Evolutionary conservation across 2,888 invertebrate genomes (phyloP), one percentile per base, ranked within the genome.

Genomic region (Drosophila aldrichi): DNA sequence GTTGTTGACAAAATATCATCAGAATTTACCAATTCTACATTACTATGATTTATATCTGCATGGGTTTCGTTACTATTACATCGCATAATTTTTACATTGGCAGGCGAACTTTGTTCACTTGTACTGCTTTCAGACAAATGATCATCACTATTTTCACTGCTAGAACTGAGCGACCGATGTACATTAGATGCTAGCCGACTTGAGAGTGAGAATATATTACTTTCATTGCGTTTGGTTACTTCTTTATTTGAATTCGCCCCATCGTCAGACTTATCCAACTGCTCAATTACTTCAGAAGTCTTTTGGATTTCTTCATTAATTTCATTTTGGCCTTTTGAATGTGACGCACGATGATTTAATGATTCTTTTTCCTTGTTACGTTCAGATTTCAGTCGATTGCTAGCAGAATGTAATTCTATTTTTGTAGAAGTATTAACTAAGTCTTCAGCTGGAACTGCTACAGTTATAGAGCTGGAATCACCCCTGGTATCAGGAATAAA

Each of bases 321-420:
- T 29, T 73, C 75, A 16, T 54, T 48, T 54, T 68, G 56, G 36
- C 68, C 48, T 48, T 79, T 87, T 70, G 52, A 48, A 46, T 36
- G 46, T 59, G 76, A 43, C 54, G 71, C 57, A 29, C 73, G 77
- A 57, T 79, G 77, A 57, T 79, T 79, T 44, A 82, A 94, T 94
- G 77, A 93, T 92, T 90, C 94, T 94, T 73, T 94, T 93, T 93
- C 95, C 93, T 74, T 92, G 18, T 64, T 81, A 1, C 73, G 75
- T 14, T 82, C 87, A 1, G 64, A 52, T 56, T 68, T 75, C 12
- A 58, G 22, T 48, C 71, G 64, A 29, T 56, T 73, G 94, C 92
- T 94, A 93, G 74, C 93, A 44, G 22, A 93, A 88, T 92, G 93
- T 89, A 79, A 43, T 49, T 82, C 79, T 61, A 80, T n/a, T 66